These are phyloP conservation scores for Petromus typicus DNA, from an alignment of 2,113 vertebrate species.

Conservation along the genomic window DNA sequence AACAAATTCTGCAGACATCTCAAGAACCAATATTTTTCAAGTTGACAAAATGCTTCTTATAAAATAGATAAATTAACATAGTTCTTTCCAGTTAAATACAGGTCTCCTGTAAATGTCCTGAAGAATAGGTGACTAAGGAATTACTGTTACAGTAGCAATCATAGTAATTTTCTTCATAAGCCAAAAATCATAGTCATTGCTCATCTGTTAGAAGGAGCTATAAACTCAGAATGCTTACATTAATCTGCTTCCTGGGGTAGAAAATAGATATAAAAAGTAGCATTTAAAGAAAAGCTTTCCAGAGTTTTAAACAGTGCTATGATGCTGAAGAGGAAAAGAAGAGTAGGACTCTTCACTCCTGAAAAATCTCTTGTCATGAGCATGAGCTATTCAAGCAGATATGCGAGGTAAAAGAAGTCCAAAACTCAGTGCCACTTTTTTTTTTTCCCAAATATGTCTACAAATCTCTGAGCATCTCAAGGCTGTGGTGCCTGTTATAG, in stretches of 20 bases:
- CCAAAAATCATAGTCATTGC: not conserved
- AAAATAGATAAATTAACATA: slow-evolving; percentile 45
- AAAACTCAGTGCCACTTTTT: not conserved
- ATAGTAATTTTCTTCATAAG: slow-evolving; percentile 47
- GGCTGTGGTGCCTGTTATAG: not conserved
- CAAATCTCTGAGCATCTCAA: not conserved
- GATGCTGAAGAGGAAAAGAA: not conserved
- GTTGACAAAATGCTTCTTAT: slow-evolving; percentile 77
- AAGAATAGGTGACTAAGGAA: slow-evolving; percentile 10
- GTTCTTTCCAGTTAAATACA: not conserved
- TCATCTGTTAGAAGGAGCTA: not conserved
- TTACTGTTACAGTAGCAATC: slow-evolving; percentile 43
- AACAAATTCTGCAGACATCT: slow-evolving; percentile 77
- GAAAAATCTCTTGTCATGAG: too few species aligned
- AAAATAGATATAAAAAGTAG: not conserved
- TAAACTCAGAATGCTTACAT: not conserved
- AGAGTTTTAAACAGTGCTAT: not conserved
- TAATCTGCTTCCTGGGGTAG: not conserved
- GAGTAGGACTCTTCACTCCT: not conserved
- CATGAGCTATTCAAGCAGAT: too few species aligned
- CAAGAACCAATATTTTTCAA: slow-evolving; percentile 81
- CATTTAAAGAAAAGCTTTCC: not conserved
- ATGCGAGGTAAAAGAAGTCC: not conserved
- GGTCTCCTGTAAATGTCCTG: not conserved
- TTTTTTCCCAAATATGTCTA: not conserved